Conservation (phyloP, 2,113 vertebrate species). For the Chloebia gouldiae region DNA sequence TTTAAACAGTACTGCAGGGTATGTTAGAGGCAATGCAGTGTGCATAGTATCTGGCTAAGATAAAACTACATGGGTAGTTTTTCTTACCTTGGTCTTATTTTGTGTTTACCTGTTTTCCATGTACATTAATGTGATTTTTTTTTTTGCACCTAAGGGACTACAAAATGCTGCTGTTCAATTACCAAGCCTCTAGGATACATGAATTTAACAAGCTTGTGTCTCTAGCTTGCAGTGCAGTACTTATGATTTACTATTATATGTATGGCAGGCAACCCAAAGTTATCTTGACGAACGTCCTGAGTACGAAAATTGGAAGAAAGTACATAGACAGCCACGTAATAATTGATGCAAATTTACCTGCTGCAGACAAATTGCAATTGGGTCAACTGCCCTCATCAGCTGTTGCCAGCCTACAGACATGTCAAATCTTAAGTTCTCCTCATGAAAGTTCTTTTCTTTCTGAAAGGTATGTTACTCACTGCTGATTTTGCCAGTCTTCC, state of each 20-base stretch:
- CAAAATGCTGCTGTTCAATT: not conserved
- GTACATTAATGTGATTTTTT: not conserved
- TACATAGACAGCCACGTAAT: conserved; percentile 71
- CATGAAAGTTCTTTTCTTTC: conserved; percentile 71
- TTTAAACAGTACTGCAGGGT: not conserved
- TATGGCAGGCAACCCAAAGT: conserved; percentile 81
- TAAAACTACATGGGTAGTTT: not conserved
- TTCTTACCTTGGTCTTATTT: not conserved
- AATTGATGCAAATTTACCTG: conserved; percentile 76
- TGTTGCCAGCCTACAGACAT: conserved; percentile 73
- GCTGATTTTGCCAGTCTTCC: conserved; percentile 57
- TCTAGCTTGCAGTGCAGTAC: conserved; percentile 51
- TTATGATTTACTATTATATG: conserved; percentile 71
- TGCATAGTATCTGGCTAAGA: not conserved
- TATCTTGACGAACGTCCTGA: conserved; percentile 79
- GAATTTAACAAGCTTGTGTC: conserved; percentile 27
- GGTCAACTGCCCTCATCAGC: conserved; percentile 72
- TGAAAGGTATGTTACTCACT: conserved; percentile 77
- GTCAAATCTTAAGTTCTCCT: conserved; percentile 72
- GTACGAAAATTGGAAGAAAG: conserved; percentile 80
- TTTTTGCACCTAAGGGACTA: not conserved
- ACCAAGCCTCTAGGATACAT: not conserved
- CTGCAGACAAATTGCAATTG: conserved; percentile 70
- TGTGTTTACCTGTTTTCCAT: not conserved
- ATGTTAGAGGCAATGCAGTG: not conserved